Evolutionary conservation across 2,888 invertebrate species (phyloP).

Genomic region (Scaptodrosophila latifasciaeformis): DNA sequence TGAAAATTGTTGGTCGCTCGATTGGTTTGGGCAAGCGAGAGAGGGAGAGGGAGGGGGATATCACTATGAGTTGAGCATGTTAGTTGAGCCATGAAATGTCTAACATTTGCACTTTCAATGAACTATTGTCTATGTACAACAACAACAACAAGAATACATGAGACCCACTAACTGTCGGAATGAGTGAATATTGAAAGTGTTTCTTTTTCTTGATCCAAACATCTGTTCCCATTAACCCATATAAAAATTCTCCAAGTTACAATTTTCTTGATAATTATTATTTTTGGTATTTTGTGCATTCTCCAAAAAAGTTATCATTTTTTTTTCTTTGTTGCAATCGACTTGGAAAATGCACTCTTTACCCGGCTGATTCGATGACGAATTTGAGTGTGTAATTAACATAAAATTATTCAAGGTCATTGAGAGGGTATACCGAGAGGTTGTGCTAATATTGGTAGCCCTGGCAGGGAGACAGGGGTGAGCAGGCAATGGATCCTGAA

Average conservation of each 20-base stretch:
- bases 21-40: not conserved
- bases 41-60: not conserved
- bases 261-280: not conserved
- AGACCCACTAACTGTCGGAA: too few species aligned
- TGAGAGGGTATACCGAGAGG: too few species aligned
- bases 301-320: too few species aligned
- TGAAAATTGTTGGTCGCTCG: not conserved
- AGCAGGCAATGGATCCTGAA: too few species aligned
- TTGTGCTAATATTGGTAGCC: too few species aligned
- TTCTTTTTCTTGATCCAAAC: not conserved
- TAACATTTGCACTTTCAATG: slow-evolving; percentile 47
- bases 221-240: not conserved
- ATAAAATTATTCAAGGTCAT: too few species aligned
- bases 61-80: not conserved
- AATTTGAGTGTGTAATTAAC: too few species aligned
- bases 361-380: too few species aligned
- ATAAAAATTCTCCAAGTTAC: not conserved
- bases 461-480: too few species aligned
- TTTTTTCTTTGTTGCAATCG: too few species aligned
- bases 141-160: not conserved
- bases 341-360: too few species aligned
- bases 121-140: slow-evolving; percentile 15
- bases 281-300: not conserved
- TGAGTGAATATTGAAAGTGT: not conserved
- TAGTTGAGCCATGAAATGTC: slow-evolving; percentile 16